Evolutionary conservation across 2,888 invertebrate species (phyloP).

Genomic region (Balanococcus diminutus): DNA sequence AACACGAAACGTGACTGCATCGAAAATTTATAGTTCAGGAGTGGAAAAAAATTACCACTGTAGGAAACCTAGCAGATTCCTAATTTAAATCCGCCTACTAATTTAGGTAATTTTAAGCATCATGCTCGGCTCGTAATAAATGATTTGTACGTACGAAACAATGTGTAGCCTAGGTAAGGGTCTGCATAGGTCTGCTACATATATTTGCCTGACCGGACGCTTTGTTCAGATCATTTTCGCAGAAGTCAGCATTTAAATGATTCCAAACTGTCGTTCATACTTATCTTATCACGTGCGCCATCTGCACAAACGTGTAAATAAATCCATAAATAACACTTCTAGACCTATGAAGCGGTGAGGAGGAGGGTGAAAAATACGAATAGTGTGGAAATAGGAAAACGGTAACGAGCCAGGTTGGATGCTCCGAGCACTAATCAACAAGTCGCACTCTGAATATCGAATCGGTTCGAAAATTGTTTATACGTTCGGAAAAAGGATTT

Average conservation of each 20-base stretch:
- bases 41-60: not conserved
- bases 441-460: not conserved
- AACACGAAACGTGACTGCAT: not conserved
- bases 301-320: not conserved
- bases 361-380: not conserved
- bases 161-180: not conserved
- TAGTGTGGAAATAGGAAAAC: not conserved
- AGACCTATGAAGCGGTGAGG: no score
- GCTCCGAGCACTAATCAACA: slow-evolving; percentile 18
- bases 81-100: slow-evolving; percentile 25
- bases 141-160: not conserved
- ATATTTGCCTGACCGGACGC: no score
- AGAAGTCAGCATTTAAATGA: not conserved
- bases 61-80: no score
- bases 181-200: not conserved
- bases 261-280: not conserved
- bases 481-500: not conserved
- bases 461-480: not conserved
- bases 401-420: not conserved
- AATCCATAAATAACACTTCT: not conserved
- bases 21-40: not conserved
- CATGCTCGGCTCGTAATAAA: not conserved
- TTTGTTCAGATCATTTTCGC: not conserved
- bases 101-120: not conserved
- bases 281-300: not conserved